Percentiles rank a stretch among this genome's conserved stretches.
Evolutionary conservation across 2,888 invertebrate genomes (phyloP).

Genomic region (Ichneumoninae sp.): DNA sequence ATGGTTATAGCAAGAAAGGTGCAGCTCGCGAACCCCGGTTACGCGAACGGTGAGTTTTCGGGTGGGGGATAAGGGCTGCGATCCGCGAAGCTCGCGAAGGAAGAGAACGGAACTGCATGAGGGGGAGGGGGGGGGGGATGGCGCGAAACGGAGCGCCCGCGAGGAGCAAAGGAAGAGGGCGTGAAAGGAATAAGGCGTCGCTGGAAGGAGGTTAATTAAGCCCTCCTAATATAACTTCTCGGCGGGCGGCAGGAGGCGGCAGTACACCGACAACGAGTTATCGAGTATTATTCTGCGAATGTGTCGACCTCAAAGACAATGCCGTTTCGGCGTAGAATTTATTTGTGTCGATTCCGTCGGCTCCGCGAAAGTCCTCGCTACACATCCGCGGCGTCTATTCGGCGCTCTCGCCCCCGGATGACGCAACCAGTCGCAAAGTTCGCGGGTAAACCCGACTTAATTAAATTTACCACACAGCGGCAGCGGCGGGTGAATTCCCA

Average conservation of each 20-base stretch:
- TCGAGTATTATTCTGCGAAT: constrained; percentile 81
- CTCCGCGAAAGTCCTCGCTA: constrained; percentile 33
- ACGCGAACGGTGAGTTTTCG: constrained; percentile 56
- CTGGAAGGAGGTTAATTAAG: constrained; percentile 80
- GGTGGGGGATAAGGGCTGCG: constrained; percentile 41
- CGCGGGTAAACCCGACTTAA: constrained; percentile 34
- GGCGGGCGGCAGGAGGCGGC: constrained; percentile 65
- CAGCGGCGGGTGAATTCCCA: background rate
- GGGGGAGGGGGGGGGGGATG: constrained; percentile 26
- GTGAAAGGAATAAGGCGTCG: constrained; percentile 69
- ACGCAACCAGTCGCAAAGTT: constrained; percentile 46
- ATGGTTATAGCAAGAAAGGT: constrained; percentile 49
- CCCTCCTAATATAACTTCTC: constrained; percentile 80
- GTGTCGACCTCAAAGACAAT: constrained; percentile 81
- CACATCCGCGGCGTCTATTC: constrained; percentile 24
- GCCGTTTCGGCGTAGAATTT: constrained; percentile 79
- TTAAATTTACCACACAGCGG: constrained; percentile 45
- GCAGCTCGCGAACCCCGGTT: constrained; percentile 52
- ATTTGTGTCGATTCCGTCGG: constrained; percentile 74
- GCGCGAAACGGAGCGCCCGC: constrained; percentile 35
- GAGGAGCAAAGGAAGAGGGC: constrained; percentile 69
- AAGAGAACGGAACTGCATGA: constrained; percentile 31
- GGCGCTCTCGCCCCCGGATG: constrained; percentile 1
- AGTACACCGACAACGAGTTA: constrained; percentile 71
- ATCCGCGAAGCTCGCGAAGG: constrained; percentile 31